Percentiles rank a stretch among this genome's conserved stretches.
These are phyloP conservation scores for Leucoma salicis DNA, from an alignment of 2,888 invertebrate genomes.

Conservation along the genomic window DNA sequence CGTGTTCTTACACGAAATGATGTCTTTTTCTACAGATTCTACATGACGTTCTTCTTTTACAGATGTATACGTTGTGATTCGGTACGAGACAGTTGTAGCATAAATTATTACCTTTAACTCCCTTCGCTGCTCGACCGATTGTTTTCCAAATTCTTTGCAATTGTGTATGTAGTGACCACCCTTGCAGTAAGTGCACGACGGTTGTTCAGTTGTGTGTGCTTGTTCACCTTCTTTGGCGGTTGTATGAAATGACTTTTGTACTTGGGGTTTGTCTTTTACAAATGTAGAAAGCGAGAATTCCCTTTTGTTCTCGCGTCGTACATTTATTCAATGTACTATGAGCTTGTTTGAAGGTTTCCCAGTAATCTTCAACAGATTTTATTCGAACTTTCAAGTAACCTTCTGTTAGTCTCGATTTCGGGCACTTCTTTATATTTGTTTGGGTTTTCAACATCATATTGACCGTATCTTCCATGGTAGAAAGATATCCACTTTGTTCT, in stretches of 20 bases:
- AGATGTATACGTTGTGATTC: not conserved
- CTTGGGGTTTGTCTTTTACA: not conserved
- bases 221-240: not conserved
- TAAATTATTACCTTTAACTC: not conserved
- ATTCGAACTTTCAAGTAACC: conserved; percentile 17
- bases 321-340: conserved; percentile 3
- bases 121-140: not conserved
- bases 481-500: not conserved
- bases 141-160: conserved; percentile 9
- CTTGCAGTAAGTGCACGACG: conserved; percentile 4
- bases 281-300: not conserved
- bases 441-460: conserved; percentile 5
- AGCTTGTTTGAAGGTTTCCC: conserved; percentile 3
- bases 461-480: conserved; percentile 7
- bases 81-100: conserved; percentile 1
- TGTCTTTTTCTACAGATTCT: not conserved
- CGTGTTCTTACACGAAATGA: not conserved
- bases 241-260: not conserved
- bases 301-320: conserved; percentile 2
- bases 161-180: conserved; percentile 8
- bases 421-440: conserved; percentile 19
- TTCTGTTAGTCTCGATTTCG: conserved; percentile 26
- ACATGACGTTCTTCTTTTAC: not conserved
- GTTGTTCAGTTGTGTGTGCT: not conserved
- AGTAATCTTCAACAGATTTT: conserved; percentile 10